These are phyloP conservation scores for Diachasma alloeum DNA, from an alignment of 1,140 invertebrate species.

Conservation along the genomic window DNA sequence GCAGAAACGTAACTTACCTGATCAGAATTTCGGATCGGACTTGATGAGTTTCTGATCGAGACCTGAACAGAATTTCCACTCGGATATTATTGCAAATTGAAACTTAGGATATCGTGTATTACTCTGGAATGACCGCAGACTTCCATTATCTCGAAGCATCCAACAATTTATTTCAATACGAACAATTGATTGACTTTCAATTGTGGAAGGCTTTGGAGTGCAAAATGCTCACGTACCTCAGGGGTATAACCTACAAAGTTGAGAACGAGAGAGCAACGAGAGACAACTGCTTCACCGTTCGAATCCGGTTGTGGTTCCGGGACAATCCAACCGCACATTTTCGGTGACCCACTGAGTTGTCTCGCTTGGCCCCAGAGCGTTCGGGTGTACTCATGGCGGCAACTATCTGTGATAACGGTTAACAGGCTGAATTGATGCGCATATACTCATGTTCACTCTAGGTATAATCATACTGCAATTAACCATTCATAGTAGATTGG, in stretches of 20 bases:
- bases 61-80: too few species aligned
- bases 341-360: slow-evolving; percentile 19
- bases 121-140: neutral
- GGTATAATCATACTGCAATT: neutral
- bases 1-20: too few species aligned
- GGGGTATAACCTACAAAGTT: slow-evolving; percentile 7
- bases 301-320: slow-evolving; percentile 13
- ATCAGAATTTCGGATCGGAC: too few species aligned
- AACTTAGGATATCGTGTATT: too few species aligned
- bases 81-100: too few species aligned
- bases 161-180: neutral
- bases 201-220: neutral
- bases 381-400: neutral
- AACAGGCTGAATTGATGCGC: neutral
- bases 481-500: neutral
- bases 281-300: neutral
- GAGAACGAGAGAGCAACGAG: neutral
- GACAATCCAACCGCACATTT: slow-evolving; percentile 25
- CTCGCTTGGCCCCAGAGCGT: neutral
- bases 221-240: neutral
- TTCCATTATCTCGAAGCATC: neutral
- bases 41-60: too few species aligned
- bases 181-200: neutral
- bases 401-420: neutral
- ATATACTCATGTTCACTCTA: neutral